Evolutionary conservation across 1,140 invertebrate species (phyloP).

Genomic region (Drosophila ambigua): DNA sequence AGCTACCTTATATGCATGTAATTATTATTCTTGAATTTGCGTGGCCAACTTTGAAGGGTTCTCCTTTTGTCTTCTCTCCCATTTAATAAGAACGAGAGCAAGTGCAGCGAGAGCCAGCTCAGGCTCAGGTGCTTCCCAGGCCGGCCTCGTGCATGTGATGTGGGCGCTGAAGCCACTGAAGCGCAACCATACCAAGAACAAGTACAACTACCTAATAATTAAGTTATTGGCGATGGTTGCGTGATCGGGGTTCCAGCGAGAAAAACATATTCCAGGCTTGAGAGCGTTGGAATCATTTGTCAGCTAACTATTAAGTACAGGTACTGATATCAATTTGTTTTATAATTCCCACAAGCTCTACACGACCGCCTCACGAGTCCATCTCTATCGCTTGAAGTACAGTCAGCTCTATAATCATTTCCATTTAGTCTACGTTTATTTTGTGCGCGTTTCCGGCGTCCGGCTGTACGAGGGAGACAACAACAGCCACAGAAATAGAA

Average conservation of each 20-base stretch:
- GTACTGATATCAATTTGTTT: no score
- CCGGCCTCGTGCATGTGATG: conserved; percentile 59
- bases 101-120: conserved; percentile 27
- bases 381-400: conserved; percentile 34
- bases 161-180: conserved; percentile 65
- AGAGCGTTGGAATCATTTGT: background rate
- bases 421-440: conserved; percentile 47
- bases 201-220: conserved; percentile 46
- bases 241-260: background rate
- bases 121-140: conserved; percentile 56
- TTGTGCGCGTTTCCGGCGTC: conserved; percentile 59
- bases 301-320: background rate
- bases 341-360: background rate
- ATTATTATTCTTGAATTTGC: conserved; percentile 66
- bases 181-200: conserved; percentile 65
- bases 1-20: conserved; percentile 37
- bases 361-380: conserved; percentile 19
- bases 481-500: conserved; percentile 1
- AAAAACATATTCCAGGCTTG: background rate
- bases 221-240: conserved; percentile 39
- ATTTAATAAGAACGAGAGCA: conserved; percentile 56
- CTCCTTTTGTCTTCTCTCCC: conserved; percentile 31
- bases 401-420: conserved; percentile 44
- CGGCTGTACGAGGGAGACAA: conserved; percentile 38
- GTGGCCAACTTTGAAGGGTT: conserved; percentile 58